phyloP scores from a whole-genome alignment of 2,888 invertebrate genomes.

The Cataglyphis altisquamis region DNA sequence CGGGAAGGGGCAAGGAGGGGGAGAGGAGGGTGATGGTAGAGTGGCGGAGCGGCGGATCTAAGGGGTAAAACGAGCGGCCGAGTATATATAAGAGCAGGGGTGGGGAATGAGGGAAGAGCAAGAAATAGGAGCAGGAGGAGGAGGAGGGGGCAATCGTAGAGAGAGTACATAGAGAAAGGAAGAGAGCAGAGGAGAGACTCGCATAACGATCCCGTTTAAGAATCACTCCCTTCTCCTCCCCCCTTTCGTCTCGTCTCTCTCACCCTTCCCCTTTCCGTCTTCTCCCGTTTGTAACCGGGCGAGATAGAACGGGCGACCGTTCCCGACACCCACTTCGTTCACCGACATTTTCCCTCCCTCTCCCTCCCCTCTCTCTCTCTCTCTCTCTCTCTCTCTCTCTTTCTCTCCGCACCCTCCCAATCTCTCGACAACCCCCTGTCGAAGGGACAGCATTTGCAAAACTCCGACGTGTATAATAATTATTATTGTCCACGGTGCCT shows the following conservation, averaged over 20 bases:
- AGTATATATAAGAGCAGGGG: slow-evolving; percentile 46
- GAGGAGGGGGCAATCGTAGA: slow-evolving; percentile 53
- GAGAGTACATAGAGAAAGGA: slow-evolving; percentile 53
- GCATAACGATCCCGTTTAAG: slow-evolving; percentile 85
- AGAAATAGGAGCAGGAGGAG: slow-evolving; percentile 43
- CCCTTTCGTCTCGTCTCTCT: slow-evolving; percentile 44
- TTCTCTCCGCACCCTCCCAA: slow-evolving; percentile 47
- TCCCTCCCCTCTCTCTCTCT: not conserved
- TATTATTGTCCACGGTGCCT: slow-evolving; percentile 79
- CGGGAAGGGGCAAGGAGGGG: not conserved
- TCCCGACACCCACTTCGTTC: slow-evolving; percentile 73
- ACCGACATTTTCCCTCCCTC: slow-evolving; percentile 63
- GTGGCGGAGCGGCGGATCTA: slow-evolving; percentile 38
- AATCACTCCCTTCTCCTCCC: slow-evolving; percentile 74
- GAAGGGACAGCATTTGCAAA: slow-evolving; percentile 81
- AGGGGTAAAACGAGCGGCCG: slow-evolving; percentile 56
- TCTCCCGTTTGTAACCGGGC: slow-evolving; percentile 61
- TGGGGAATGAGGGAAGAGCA: slow-evolving; percentile 57
- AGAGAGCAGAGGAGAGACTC: slow-evolving; percentile 76
- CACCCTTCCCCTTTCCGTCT: slow-evolving; percentile 40
- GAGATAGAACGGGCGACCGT: slow-evolving; percentile 71
- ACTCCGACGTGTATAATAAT: slow-evolving; percentile 82
- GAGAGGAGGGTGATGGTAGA: not conserved
- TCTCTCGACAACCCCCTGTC: slow-evolving; percentile 74
- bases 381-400: not conserved